phyloP scores from a whole-genome alignment of 2,888 invertebrate species.

The Caenorhabditis sinica region DNA sequence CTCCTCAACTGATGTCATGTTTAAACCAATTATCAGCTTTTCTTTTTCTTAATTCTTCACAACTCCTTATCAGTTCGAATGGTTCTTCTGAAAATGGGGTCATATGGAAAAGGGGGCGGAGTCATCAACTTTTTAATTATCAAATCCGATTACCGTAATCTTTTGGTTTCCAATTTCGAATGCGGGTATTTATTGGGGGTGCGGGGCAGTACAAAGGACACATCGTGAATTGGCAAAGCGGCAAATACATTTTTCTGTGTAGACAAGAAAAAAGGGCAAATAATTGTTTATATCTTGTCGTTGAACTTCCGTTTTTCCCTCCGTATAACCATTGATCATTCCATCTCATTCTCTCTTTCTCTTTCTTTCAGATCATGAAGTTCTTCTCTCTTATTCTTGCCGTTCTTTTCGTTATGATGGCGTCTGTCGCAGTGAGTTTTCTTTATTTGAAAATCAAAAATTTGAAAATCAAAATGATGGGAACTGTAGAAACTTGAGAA shows the following conservation, averaged over 20 bases:
- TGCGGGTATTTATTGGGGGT: not conserved
- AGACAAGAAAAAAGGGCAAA: conserved; percentile 25
- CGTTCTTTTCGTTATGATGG: conserved; percentile 59
- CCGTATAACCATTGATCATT: not conserved
- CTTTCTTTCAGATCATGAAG: conserved; percentile 54
- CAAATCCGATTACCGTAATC: conserved; percentile 52
- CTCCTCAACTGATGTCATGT: conserved; percentile 41
- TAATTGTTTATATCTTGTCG: conserved; percentile 11
- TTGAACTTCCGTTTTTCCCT: conserved; percentile 4
- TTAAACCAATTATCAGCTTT: conserved; percentile 29
- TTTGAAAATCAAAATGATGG: too few relatives aligned
- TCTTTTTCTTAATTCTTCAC: not conserved
- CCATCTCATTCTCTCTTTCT: conserved; percentile 1
- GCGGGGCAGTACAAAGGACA: conserved; percentile 25
- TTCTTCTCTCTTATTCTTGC: conserved; percentile 59
- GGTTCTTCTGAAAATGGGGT: conserved; percentile 20
- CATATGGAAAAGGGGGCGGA: conserved; percentile 10
- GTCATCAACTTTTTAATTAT: not conserved
- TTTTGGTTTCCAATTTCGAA: conserved; percentile 8
- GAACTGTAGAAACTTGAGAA: too few relatives aligned
- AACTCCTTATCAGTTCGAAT: conserved; percentile 17
- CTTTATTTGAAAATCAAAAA: not conserved
- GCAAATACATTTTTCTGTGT: conserved; percentile 31
- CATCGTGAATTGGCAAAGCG: conserved; percentile 1
- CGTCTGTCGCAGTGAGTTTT: conserved; percentile 54